These are phyloP conservation scores for Turnix velox DNA, from an alignment of 2,113 vertebrate genomes.

Conservation along the genomic window DNA sequence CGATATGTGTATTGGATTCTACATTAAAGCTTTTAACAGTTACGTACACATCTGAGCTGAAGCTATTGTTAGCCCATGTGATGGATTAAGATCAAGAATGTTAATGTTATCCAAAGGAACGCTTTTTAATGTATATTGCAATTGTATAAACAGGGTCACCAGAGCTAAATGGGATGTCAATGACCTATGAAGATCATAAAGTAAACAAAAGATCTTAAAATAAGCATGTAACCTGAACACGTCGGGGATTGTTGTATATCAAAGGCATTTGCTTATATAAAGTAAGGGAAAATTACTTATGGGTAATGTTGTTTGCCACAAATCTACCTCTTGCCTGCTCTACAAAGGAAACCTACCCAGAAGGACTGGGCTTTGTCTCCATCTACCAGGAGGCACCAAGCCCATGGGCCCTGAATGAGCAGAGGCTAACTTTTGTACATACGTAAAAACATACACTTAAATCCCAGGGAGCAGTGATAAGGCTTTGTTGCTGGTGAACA, in stretches of 20 bases:
- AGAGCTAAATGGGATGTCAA: conserved; percentile 85
- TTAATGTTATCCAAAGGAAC: conserved; percentile 84
- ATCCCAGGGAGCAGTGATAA: background rate
- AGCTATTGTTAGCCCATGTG: conserved; percentile 80
- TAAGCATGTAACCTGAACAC: conserved; percentile 81
- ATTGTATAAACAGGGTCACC: conserved; percentile 84
- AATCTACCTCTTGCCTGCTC: conserved; percentile 56
- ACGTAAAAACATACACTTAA: background rate
- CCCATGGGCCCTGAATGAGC: accelerated
- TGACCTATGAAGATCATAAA: conserved; percentile 83
- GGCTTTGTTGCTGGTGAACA: background rate
- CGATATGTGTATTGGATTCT: conserved; percentile 71
- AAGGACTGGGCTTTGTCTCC: conserved; percentile 4
- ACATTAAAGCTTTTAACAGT: conserved; percentile 81
- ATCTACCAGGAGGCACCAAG: background rate
- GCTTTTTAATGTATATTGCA: conserved; percentile 85
- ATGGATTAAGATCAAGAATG: conserved; percentile 85
- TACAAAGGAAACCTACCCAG: conserved; percentile 28
- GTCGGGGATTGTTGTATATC: conserved; percentile 69
- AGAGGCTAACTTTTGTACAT: background rate
- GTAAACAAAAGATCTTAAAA: conserved; percentile 87
- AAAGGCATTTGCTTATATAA: conserved; percentile 77
- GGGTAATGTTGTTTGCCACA: conserved; percentile 68
- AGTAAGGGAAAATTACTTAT: conserved; percentile 75
- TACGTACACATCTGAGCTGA: conserved; percentile 72